These are phyloP conservation scores for Sericinus montela DNA, from an alignment of 2,888 invertebrate genomes.

Conservation along the genomic window DNA sequence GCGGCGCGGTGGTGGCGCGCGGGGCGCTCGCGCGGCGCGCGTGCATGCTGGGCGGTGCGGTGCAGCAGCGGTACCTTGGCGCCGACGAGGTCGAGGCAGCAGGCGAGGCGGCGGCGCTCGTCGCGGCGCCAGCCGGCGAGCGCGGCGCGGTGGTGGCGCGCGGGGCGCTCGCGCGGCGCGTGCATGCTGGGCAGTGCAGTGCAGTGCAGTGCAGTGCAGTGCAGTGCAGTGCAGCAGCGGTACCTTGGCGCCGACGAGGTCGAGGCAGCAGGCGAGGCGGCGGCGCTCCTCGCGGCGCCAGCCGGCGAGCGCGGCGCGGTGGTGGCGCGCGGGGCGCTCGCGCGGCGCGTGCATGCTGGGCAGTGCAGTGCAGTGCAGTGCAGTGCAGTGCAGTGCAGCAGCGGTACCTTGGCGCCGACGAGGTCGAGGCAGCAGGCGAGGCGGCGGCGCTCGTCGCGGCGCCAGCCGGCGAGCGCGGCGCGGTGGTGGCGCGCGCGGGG, in stretches of 20 bases:
- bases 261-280: constrained; percentile 71
- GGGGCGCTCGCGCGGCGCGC: constrained; percentile 90
- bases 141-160: constrained; percentile 95
- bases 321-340: not conserved
- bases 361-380: constrained; percentile 95
- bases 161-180: constrained; percentile 90
- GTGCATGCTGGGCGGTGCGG: constrained; percentile 92
- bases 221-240: constrained; percentile 36
- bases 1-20: constrained; percentile 88
- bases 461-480: constrained; percentile 93
- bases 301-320: constrained; percentile 38
- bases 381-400: constrained; percentile 92
- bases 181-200: constrained; percentile 95
- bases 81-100: constrained; percentile 91
- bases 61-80: constrained; percentile 93
- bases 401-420: constrained; percentile 93
- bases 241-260: constrained; percentile 43
- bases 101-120: constrained; percentile 87
- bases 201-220: constrained; percentile 36
- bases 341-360: constrained; percentile 85
- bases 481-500: not conserved
- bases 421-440: constrained; percentile 92
- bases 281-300: constrained; percentile 39
- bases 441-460: constrained; percentile 90
- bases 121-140: constrained; percentile 93